Base-by-base conservation (phyloP, 2,797 vertebrate genomes). In the Philypnodon macrostomus region DNA sequence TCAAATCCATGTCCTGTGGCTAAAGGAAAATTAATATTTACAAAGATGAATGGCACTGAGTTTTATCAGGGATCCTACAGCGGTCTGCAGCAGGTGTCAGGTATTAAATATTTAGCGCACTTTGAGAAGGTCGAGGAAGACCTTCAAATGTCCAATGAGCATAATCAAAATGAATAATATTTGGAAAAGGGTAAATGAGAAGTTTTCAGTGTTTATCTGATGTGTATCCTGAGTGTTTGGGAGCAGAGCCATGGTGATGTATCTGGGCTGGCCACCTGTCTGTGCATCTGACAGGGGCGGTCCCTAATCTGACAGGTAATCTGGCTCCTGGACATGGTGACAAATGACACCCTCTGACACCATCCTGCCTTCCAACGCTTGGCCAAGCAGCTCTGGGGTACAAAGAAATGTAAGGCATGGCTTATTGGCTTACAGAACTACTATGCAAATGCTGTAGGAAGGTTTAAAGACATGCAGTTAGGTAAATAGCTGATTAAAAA, bases 281-380 rank as follows among this genome's bases (percentile, higher is more conserved):
- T 71, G 71, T 60, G 71, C 24, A 42, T 44, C 74, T 85, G 84
- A 87, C 77, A 51, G 75, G 69, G 76, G 70, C 58, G 63, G 80
- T 77, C 77, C 83, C 70, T 87, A 88, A 89, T 87, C 86, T 89
- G 88, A 88, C 85, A 87, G 83, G 73, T 87, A 83, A 89, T 90
- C 88, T 85, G 70, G 77, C 56, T 51, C 12, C 56, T 59, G 75
- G 83, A 85, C 77, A 69, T 62, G 5, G 53, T 85, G 83, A 88
- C 83, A 83, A 85, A 87, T 31, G 67, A 79, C 64, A 74, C 63
- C 33, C 40, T 27, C 47, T 60, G 65, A 67, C 62, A 68, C 48
- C 55, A 39, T 49, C 47, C 48, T 13, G 15, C 21, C 47, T 57
- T 30, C 44, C 35, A 29, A 29, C 65, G 31, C 63, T 63, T 53